These are phyloP conservation scores for Centruroides sculpturatus DNA, from an alignment of 1,140 invertebrate genomes.

Conservation along the genomic window DNA sequence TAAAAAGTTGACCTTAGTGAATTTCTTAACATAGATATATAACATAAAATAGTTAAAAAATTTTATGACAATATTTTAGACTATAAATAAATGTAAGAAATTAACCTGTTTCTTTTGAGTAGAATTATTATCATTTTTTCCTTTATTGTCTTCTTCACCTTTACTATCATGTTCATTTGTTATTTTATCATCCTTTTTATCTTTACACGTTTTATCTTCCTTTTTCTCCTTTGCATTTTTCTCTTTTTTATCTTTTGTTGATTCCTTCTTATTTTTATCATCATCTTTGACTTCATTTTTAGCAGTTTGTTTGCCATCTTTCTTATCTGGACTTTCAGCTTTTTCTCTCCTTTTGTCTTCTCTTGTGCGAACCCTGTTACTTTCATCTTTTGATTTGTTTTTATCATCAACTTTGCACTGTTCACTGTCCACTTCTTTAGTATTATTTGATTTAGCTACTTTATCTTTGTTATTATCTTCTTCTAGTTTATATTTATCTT, in stretches of 20 bases:
- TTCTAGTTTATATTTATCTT: slow-evolving; percentile 4
- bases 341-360: slow-evolving; percentile 21
- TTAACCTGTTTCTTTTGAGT: background rate
- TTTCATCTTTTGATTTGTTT: slow-evolving; percentile 18
- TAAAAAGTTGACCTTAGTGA: too few relatives aligned
- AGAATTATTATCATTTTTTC: slow-evolving; percentile 6
- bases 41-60: too few relatives aligned
- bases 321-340: slow-evolving; percentile 15
- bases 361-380: slow-evolving; percentile 26
- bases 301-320: slow-evolving; percentile 2
- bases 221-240: slow-evolving; percentile 28
- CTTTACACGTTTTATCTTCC: slow-evolving; percentile 29
- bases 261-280: slow-evolving; percentile 22
- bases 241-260: slow-evolving; percentile 29
- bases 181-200: slow-evolving; percentile 26
- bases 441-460: background rate
- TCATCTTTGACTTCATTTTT: slow-evolving; percentile 23
- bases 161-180: slow-evolving; percentile 22
- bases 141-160: slow-evolving; percentile 20
- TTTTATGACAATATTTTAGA: too few relatives aligned
- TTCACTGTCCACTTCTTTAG: slow-evolving; percentile 19
- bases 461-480: background rate
- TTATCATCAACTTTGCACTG: slow-evolving; percentile 25
- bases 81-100: too few relatives aligned
- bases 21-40: too few relatives aligned